A percentile compares a stretch with the other conserved stretches of the same genome.
phyloP scores from a whole-genome alignment of 2,113 vertebrate species.

The Tonatia bakeri region DNA sequence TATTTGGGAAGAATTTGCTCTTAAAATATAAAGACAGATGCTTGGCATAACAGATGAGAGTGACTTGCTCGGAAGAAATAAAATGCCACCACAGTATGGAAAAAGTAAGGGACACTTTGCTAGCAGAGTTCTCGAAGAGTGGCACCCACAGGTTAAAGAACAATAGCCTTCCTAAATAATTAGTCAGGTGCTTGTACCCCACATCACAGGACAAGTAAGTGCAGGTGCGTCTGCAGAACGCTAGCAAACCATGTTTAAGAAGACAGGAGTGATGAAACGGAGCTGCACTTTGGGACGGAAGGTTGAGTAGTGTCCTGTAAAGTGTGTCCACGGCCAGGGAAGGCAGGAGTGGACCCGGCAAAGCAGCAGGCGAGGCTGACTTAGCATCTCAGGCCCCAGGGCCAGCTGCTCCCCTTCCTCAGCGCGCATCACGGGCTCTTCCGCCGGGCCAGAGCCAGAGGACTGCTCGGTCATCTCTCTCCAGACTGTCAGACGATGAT shows the following conservation, averaged over 20 bases:
- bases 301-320: not conserved
- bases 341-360: not conserved
- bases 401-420: rapidly evolving
- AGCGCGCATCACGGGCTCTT: rapidly evolving
- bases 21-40: not conserved
- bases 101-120: not conserved
- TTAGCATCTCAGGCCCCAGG: rapidly evolving
- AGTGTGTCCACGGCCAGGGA: rapidly evolving
- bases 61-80: not conserved
- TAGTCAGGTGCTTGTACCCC: not conserved
- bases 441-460: not conserved
- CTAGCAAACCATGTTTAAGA: not conserved
- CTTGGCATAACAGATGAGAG: not conserved
- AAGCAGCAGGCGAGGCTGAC: rapidly evolving
- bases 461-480: not conserved
- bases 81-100: not conserved
- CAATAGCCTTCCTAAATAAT: not conserved
- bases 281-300: not conserved
- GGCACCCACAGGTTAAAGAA: not conserved
- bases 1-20: not conserved
- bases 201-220: not conserved
- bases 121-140: not conserved
- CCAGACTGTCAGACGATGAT: not conserved
- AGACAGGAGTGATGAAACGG: not conserved
- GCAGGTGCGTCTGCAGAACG: not conserved